These are phyloP conservation scores for Pseudonaja textilis DNA, from an alignment of 2,113 vertebrate genomes.

Conservation along the genomic window DNA sequence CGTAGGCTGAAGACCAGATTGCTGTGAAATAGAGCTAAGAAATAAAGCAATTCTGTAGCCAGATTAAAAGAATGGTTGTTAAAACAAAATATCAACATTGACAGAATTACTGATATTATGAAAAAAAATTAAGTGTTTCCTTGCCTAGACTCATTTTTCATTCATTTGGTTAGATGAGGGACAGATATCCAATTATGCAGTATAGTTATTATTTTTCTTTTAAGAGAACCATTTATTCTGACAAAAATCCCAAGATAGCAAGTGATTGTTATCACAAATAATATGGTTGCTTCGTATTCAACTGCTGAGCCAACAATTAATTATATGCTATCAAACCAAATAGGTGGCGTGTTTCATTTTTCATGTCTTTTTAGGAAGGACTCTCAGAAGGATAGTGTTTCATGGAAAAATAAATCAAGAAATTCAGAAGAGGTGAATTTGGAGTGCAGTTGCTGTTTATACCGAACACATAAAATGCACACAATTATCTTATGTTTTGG, in stretches of 20 bases:
- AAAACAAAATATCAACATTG: neutral
- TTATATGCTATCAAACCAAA: neutral
- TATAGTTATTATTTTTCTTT: neutral
- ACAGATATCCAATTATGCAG: neutral
- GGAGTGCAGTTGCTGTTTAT: neutral
- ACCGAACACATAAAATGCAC: neutral
- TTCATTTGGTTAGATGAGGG: neutral
- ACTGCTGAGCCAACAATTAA: neutral
- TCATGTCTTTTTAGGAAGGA: constrained; percentile 16
- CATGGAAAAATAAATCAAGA: constrained; percentile 32
- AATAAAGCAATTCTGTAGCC: neutral
- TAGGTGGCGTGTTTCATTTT: constrained; percentile 16
- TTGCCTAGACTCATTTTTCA: neutral
- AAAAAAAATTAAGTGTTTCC: neutral
- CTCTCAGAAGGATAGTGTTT: constrained; percentile 20
- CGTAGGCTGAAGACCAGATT: neutral
- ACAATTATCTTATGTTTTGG: neutral
- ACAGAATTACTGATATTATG: neutral
- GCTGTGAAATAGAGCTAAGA: neutral
- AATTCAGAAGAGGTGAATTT: neutral
- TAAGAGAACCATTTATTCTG: neutral
- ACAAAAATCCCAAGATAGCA: neutral
- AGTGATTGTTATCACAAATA: neutral
- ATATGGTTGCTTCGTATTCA: neutral
- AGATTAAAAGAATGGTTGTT: neutral